Evolutionary conservation across 1,140 invertebrate genomes (phyloP), one percentile per base, ranked within the genome.

Genomic region (Drosophila nigrodunni): DNA sequence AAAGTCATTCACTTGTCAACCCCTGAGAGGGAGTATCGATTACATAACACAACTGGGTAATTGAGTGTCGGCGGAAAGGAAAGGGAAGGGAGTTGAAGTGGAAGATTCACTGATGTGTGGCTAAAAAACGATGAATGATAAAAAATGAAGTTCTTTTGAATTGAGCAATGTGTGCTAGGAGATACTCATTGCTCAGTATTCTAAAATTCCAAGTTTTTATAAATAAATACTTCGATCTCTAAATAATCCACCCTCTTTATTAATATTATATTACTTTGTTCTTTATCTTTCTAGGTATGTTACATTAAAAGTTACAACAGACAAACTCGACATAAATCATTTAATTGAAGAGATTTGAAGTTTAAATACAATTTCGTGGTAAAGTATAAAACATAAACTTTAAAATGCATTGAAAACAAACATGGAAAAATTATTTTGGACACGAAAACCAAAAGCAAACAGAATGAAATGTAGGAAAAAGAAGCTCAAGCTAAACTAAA

Each of bases 381-480:
- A 59, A 43, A 58, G 66, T 44, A 50, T 34, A 34, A 78, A 68
- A 74, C 61, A n/a, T 52, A 46, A 76, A 87, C 82, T 82, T 79
- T 77, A 79, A 82, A 79, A 87, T 86, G 82, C 78, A 86, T 82
- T 69, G 71, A 86, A 87, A 70, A 65, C 44, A 78, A 87, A 78
- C 75, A 67, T 47, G 39, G 35, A 25, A 57, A 61, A 72, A 67
- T 44, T 65, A 61, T 66, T 25, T 46, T 43, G n/a, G 43, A 34
- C 37, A 25, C 18, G 43, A 64, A 60, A 61, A 18, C 39, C 46
- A 72, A 80, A 70, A 55, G 70, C 34, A 57, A 64, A 65, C 34
- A 66, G 73, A 55, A 39, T 9, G n/a, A 34, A 30, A 61, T 21
- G 43, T 64, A 35, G 8, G 39, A 5, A 30, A 30, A 30, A 5